Base-by-base conservation (phyloP, 2,113 vertebrate genomes). In the Calyptommatus sinebrachiatus region DNA sequence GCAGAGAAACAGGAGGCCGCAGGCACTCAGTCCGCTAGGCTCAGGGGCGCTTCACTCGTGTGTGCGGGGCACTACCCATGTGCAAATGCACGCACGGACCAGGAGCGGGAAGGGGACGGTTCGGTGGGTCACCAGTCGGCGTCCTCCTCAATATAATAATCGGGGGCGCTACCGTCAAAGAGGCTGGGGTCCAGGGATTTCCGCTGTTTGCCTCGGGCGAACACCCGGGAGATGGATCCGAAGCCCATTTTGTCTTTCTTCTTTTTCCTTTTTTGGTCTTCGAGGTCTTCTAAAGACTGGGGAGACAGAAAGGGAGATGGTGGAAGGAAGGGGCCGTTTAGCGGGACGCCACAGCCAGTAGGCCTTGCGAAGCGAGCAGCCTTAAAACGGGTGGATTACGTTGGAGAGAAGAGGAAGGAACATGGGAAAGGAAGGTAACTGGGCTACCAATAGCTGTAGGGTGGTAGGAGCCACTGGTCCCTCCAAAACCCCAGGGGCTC, bases 91-190 rank as follows among this genome's bases (percentile, higher is more conserved):
- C 78, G 63, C 75, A 26, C 79, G 35, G 65, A 24, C 74, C 66
- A 57, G 83, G 63, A 84, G 83, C 78, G 53, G 18, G 82, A 81
- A 31, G 16, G 77, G 12, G 48, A 26, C 74, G 85, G 85, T 31
- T 83, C 88, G 76, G 84, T 79, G 77, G 82, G 95, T 98, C 97
- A 99, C 98, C 98, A 99, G 96, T 99, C 98, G 87, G 97, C 98
- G 12, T 99, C 98, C 92, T 99, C 98, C 94, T 99, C 98, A 93
- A 99, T 99, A 95, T 99, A 99, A 96, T 99, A 99, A 96, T 99
- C 98, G 61, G 97, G 97, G 91, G 97, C 95, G 86, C 97, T 99
- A 96, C 98, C 98, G 88, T 99, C 98, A 85, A 99, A 99, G 92
- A 99, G 95, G 76, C 98, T 97, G 0, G 98, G 98, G 88, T 99